Evolutionary conservation across 2,113 vertebrate genomes (phyloP), one percentile per base, ranked within the genome.

Genomic region (Butorides virescens): DNA sequence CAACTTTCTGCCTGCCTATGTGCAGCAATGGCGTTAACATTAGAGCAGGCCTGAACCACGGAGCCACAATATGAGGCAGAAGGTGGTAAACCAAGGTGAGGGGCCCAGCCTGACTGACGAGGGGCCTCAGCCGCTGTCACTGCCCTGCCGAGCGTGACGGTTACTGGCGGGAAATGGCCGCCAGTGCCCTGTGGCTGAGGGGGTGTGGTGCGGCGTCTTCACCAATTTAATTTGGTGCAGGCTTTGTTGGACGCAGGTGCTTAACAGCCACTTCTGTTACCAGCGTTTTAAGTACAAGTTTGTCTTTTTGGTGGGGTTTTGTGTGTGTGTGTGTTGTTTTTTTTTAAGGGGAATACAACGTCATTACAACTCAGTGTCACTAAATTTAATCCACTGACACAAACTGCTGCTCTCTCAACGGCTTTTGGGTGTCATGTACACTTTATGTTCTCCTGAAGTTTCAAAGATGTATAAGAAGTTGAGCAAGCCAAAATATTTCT

Each of bases 121-220:
- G 8, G n/a, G n/a, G 5, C 4, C 52, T 10, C 3, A 3, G 46
- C 49, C 9, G 16, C 47, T 29, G 42, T 13, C 67, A 25, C 56
- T 19, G 10, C 10, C 30, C 36, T 0, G 0, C 30, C 1, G 0
- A 36, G 17, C 14, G 5, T 5, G 32, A 15, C 42, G 10, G 6
- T 47, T 27, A 10, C 3, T 0, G 2, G 21, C 27, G 7, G 73
- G n/a, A 37, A 44, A 53, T 14, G 39, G 52, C 21, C 0, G 1
- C 15, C 5, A 26, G 22, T 6, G 46, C 22, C 37, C 16, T 1
- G 5, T 0, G 0, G 11, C 32, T 30, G 42, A 30, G n/a, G 27
- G 26, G 32, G 8, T 6, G 58, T 2, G 3, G 15, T 4, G 30
- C 1, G 2, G 66, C 46, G 25, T 6, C 52, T 13, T 72, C 14